phyloP scores from a whole-genome alignment of 1,140 invertebrate species.

The Papilio xuthus region DNA sequence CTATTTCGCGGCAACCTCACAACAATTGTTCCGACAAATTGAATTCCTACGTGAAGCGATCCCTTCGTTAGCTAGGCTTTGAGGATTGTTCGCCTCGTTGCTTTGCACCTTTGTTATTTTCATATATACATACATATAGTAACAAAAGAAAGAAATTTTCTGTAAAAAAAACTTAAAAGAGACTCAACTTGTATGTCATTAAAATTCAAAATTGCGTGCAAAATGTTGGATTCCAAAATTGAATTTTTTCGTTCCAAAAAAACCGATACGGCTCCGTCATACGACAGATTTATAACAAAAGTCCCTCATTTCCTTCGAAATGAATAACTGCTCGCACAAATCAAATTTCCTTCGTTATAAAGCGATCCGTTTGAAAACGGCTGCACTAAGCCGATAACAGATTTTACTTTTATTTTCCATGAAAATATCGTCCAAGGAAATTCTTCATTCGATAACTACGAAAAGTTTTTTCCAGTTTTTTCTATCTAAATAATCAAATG shows the following conservation, averaged over 20 bases:
- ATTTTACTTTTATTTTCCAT: constrained; percentile 25
- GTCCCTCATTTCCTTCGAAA: constrained; percentile 23
- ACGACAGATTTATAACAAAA: constrained; percentile 30
- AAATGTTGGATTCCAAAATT: not conserved
- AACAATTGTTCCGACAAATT: constrained; percentile 35
- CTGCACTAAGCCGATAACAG: constrained; percentile 26
- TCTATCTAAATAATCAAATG: not conserved
- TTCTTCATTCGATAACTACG: not conserved
- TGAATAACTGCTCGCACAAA: constrained; percentile 26
- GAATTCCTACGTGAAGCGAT: constrained; percentile 20
- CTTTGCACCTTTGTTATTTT: not conserved
- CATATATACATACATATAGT: not conserved
- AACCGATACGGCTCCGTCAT: not conserved
- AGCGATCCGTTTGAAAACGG: constrained; percentile 23
- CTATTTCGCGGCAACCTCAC: not conserved
- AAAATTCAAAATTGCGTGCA: not conserved
- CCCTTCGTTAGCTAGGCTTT: constrained; percentile 28
- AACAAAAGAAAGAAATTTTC: too few species aligned
- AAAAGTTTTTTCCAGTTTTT: not conserved
- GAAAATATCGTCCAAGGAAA: not conserved
- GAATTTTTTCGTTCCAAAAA: not conserved
- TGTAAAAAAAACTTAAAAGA: not conserved
- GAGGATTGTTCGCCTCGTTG: not conserved
- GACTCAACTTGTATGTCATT: not conserved
- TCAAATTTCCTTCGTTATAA: constrained; percentile 30